Conservation (phyloP, 2,797 vertebrate genomes). For the Lutjanus argentimaculatus region DNA sequence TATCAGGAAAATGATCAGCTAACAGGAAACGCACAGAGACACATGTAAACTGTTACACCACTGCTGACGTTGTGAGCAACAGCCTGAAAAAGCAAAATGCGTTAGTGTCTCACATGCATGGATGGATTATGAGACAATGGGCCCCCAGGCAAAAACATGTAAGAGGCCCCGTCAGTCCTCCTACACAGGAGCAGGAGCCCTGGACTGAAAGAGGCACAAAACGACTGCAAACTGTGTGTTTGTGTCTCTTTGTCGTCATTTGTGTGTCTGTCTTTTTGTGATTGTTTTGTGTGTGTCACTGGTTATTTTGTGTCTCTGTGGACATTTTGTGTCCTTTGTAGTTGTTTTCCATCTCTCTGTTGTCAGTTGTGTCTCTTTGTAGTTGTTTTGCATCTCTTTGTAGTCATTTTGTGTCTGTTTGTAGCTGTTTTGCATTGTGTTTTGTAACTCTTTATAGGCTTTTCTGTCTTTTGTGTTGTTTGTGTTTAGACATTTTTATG, state of each 20-base stretch:
- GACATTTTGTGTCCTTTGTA: background rate
- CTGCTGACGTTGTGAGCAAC: conserved; percentile 5
- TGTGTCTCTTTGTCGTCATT: background rate
- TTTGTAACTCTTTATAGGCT: too few relatives aligned
- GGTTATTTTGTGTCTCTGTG: background rate
- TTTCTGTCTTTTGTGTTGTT: too few relatives aligned
- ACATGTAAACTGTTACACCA: background rate
- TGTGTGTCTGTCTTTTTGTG: background rate
- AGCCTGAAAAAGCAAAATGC: conserved; percentile 14
- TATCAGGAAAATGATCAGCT: conserved; percentile 56
- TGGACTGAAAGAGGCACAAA: background rate
- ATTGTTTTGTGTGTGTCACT: too few relatives aligned
- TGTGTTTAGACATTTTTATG: too few relatives aligned
- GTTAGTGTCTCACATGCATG: conserved; percentile 31
- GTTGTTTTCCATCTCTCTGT: background rate
- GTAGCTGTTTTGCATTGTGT: background rate
- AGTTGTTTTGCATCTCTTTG: background rate
- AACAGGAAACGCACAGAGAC: conserved; percentile 27
- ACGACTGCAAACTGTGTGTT: background rate
- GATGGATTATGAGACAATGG: conserved; percentile 9
- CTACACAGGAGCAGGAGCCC: background rate
- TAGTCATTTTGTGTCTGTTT: background rate
- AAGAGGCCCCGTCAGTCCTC: background rate
- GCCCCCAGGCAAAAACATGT: background rate
- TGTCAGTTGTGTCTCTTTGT: background rate